Conservation (phyloP, 2,113 vertebrate genomes). For the Hippolais icterina region DNA sequence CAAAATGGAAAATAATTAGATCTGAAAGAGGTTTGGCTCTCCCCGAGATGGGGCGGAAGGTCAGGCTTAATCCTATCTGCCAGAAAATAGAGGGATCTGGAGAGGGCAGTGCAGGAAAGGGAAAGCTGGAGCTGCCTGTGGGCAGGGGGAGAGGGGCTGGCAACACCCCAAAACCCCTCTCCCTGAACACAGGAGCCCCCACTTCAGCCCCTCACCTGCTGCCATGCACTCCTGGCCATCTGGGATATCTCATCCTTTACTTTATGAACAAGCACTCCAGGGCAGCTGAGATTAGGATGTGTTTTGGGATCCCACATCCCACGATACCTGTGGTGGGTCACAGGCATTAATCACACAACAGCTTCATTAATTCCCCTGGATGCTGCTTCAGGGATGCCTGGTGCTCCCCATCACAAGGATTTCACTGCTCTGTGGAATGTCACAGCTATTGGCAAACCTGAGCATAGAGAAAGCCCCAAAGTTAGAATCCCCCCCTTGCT, state of each 20-base stretch:
- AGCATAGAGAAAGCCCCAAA: background rate
- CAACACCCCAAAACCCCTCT: background rate
- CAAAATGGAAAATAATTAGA: constrained; percentile 37
- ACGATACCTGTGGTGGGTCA: rapidly evolving
- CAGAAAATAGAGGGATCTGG: background rate
- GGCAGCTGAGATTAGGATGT: background rate
- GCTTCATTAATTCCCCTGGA: background rate
- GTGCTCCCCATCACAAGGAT: background rate
- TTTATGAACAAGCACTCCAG: rapidly evolving
- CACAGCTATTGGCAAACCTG: background rate
- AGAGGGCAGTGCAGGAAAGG: rapidly evolving
- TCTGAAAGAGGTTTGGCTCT: background rate
- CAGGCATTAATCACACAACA: background rate
- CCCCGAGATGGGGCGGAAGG: background rate
- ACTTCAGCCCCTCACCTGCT: background rate
- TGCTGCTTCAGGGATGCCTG: background rate
- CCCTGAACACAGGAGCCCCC: background rate
- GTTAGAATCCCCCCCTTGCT: background rate
- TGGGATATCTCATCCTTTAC: background rate
- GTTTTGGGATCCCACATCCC: background rate
- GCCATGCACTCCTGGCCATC: rapidly evolving
- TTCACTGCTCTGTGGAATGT: background rate
- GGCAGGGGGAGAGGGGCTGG: background rate
- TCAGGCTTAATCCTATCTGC: constrained; percentile 27
- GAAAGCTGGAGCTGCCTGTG: background rate